Base-by-base conservation (phyloP, 2,797 vertebrate species). In the Hapalemur alaotrensis region DNA sequence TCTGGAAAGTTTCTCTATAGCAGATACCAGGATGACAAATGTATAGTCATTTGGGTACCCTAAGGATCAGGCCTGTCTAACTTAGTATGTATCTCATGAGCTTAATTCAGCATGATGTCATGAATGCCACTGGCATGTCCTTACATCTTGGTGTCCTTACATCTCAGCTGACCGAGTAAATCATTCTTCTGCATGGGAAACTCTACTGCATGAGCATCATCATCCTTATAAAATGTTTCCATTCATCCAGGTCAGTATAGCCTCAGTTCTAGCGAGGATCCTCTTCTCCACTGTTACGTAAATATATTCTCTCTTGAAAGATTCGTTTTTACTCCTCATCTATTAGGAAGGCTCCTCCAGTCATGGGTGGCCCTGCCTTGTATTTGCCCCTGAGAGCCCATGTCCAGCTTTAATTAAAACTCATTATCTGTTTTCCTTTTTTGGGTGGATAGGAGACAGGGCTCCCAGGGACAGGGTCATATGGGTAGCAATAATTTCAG, bases 41-140 rank as follows among this genome's bases (percentile, higher is more conserved):
- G 57, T 81, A 7, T 9, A 72, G 89, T 83, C 52, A 61, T 81
- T 25, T 32, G 25, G 59, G 48, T 78, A 25, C 93, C 95, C 82
- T 84, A 32, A 80, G 94, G 89, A 69, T 30, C 83, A 23, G 28
- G 89, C 65, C 79, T 97, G 90, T 95, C 95, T 93, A 69, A 80
- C 50, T 69, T 69, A 46, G 61, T 86, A 35, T 81, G 48, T 50
- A 11, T 94, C 52, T 13, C 35, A 28, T 43, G 76, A 81, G 50
- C 83, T 80, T 94, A 81, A 96, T 93, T 95, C 69, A 57, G 35
- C 67, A 11, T 48, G 94, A 96, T 65, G 38, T 75, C 65, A 52
- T 25, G 14, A 78, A 17, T 28, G 76, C 93, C 32, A 20, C 1
- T 1, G 54, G 70, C 91, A 38, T 38, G 75, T 63, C 72, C 85